These are phyloP conservation scores for Melanargia galathea DNA, from an alignment of 2,888 invertebrate genomes.

Conservation along the genomic window DNA sequence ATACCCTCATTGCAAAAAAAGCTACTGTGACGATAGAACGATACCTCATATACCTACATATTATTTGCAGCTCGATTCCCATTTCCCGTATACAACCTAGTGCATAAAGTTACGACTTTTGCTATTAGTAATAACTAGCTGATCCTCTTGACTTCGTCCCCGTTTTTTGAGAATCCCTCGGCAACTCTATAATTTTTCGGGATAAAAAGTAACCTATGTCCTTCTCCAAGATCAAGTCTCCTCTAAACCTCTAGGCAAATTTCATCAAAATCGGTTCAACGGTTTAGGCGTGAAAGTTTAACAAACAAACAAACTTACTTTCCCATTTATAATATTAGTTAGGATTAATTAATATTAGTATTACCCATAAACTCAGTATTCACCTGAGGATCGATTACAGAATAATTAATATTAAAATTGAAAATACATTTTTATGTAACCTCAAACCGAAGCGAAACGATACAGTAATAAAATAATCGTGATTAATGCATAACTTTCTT, in stretches of 20 bases:
- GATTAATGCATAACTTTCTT: not conserved
- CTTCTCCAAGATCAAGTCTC: no score
- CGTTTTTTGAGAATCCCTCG: no score
- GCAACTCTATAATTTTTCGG: no score
- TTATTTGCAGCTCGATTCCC: slow-evolving; percentile 1
- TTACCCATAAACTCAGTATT: not conserved
- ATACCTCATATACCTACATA: not conserved
- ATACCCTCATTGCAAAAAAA: slow-evolving; percentile 5
- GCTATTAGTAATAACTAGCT: no score
- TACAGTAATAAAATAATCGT: not conserved
- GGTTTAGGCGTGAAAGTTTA: no score
- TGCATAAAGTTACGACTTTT: no score
- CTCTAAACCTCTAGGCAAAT: no score
- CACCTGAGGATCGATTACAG: not conserved
- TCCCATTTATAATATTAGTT: no score
- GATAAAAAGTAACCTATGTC: no score
- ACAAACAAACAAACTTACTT: no score
- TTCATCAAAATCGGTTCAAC: no score
- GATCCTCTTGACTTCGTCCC: no score
- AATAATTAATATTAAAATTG: not conserved
- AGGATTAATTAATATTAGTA: not conserved
- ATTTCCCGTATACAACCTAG: not conserved
- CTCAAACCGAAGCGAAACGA: not conserved
- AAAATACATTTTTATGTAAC: not conserved
- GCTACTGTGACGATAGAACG: not conserved